Percentiles rank a stretch among this genome's conserved stretches.
phyloP scores from a whole-genome alignment of 2,888 invertebrate species.

The Eristalis tenax region DNA sequence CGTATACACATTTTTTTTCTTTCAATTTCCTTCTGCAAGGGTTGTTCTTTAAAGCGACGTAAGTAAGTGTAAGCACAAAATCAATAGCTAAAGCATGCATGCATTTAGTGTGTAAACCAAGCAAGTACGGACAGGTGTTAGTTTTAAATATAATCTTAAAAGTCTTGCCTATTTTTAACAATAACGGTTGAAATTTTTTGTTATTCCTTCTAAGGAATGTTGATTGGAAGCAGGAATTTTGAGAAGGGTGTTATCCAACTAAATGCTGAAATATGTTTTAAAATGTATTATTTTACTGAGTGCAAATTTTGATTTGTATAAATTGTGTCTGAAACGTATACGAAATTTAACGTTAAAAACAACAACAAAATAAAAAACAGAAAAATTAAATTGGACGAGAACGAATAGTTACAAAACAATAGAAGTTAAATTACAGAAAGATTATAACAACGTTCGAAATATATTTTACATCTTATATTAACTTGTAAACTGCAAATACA shows the following conservation, averaged over 20 bases:
- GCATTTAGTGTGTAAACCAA: constrained; percentile 3
- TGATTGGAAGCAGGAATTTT: constrained; percentile 38
- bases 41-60: constrained; percentile 43
- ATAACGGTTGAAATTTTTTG: constrained; percentile 38
- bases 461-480: background rate
- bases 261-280: constrained; percentile 55
- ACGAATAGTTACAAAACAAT: background rate
- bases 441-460: background rate
- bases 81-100: constrained; percentile 54
- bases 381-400: background rate
- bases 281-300: constrained; percentile 25
- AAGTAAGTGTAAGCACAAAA: constrained; percentile 44
- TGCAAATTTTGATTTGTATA: background rate
- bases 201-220: constrained; percentile 44
- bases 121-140: constrained; percentile 19
- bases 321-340: background rate
- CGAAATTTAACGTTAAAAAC: background rate
- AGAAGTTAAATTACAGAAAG: background rate
- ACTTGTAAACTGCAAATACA: too few species aligned
- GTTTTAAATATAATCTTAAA: constrained; percentile 19
- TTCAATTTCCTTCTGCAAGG: constrained; percentile 14
- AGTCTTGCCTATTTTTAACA: constrained; percentile 59
- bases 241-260: constrained; percentile 30
- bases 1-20: background rate
- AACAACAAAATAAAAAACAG: background rate